These are phyloP conservation scores for Sebastes nivosus DNA, from an alignment of 2,797 vertebrate genomes.

Conservation along the genomic window DNA sequence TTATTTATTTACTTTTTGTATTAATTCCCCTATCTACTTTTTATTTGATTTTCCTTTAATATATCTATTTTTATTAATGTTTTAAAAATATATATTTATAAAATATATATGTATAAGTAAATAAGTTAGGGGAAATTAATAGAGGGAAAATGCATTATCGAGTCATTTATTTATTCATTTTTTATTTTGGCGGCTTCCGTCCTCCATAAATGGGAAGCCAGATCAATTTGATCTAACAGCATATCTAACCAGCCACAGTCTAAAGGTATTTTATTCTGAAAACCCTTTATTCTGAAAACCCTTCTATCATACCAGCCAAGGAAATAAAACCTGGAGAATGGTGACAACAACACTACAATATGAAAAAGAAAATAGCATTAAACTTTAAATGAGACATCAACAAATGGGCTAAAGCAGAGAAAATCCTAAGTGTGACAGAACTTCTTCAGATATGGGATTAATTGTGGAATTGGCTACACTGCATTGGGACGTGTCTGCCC, in stretches of 20 bases:
- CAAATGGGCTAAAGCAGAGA: neutral
- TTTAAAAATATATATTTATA: too few species aligned
- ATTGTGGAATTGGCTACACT: neutral
- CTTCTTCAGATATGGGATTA: constrained; percentile 15
- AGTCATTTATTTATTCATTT: neutral
- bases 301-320: neutral
- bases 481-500: constrained; percentile 2
- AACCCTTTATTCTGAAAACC: neutral
- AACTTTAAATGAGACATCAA: neutral
- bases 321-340: neutral
- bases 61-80: too few species aligned
- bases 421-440: neutral
- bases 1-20: neutral
- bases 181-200: neutral
- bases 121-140: neutral
- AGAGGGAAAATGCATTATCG: neutral
- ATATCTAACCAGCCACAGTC: neutral
- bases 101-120: neutral
- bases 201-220: too few species aligned
- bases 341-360: neutral
- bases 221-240: neutral
- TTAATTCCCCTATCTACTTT: neutral
- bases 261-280: neutral
- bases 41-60: neutral
- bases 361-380: neutral